phyloP scores from a whole-genome alignment of 2,113 vertebrate species.

The Peromyscus californicus region DNA sequence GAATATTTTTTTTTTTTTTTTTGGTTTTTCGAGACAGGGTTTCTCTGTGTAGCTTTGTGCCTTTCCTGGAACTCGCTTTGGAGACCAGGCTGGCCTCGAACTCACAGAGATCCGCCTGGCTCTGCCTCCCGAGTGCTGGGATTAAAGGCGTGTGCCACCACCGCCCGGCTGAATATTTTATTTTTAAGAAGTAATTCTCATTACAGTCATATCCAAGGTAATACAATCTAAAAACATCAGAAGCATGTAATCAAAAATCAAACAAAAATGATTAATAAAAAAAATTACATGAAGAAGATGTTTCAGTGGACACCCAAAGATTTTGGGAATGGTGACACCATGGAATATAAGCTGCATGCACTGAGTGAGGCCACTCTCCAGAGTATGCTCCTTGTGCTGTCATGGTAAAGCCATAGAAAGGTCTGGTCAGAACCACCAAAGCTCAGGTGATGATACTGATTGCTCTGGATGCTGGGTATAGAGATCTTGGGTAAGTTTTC shows the following conservation, averaged over 20 bases:
- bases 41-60: no score
- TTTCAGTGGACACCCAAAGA: background rate
- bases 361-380: background rate
- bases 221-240: background rate
- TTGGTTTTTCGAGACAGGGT: no score
- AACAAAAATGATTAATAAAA: background rate
- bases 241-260: background rate
- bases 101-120: no score
- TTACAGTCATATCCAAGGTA: background rate
- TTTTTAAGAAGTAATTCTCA: background rate
- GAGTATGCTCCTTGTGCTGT: background rate
- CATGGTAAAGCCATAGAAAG: background rate
- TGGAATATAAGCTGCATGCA: background rate
- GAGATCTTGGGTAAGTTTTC: background rate
- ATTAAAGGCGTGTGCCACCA: no score
- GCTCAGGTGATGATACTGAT: background rate
- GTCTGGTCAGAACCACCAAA: background rate
- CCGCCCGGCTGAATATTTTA: no score
- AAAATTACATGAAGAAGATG: background rate
- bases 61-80: no score
- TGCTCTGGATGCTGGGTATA: background rate
- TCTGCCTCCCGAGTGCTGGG: no score
- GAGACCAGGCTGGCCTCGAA: no score
- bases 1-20: no score
- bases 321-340: background rate